phyloP scores from a whole-genome alignment of 2,888 invertebrate species.

The Papilio gigon region DNA sequence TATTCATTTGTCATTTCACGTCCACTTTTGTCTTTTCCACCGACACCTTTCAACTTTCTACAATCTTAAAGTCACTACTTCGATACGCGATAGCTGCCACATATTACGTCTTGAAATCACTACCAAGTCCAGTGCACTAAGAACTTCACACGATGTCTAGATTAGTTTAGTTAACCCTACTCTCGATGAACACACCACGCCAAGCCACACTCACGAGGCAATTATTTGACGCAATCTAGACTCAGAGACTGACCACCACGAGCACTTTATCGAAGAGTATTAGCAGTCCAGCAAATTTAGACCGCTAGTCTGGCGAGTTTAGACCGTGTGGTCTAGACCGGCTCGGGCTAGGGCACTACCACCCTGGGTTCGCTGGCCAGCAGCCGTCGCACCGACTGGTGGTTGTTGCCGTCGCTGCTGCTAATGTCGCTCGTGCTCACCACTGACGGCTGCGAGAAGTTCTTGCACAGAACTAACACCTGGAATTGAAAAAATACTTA shows the following conservation, averaged over 20 bases:
- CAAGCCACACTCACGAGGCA: no score
- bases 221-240: no score
- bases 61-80: not conserved
- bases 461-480: constrained; percentile 76
- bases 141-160: no score
- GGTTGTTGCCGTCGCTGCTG: constrained; percentile 77
- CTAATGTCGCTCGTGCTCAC: constrained; percentile 77
- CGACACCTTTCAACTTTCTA: not conserved
- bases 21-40: not conserved
- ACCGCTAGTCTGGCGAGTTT: not conserved
- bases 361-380: constrained; percentile 67
- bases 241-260: no score
- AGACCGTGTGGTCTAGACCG: constrained; percentile 63
- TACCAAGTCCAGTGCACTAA: not conserved
- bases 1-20: not conserved
- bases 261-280: not conserved
- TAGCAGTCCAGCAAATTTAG: not conserved
- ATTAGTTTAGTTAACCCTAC: no score
- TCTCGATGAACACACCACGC: no score
- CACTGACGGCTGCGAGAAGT: constrained; percentile 75
- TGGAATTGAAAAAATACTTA: constrained; percentile 47
- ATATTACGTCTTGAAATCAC: not conserved
- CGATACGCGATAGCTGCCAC: not conserved
- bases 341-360: constrained; percentile 71
- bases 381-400: constrained; percentile 74